Percentiles rank a stretch among this genome's conserved stretches.
phyloP scores from a whole-genome alignment of 2,888 invertebrate genomes.

The Patella caerulea region DNA sequence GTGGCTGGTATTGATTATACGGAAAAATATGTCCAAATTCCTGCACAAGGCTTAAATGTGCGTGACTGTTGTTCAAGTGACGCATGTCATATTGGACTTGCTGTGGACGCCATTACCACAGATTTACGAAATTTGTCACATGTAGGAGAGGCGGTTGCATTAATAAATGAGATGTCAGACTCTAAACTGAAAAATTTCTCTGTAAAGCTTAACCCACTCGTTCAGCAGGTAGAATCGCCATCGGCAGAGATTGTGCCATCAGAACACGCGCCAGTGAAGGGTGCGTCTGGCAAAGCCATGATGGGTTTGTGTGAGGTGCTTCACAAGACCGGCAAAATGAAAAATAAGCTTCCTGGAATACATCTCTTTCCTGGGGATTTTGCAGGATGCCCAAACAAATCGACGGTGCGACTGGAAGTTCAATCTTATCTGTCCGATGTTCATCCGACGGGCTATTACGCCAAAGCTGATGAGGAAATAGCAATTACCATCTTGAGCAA shows the following conservation, averaged over 20 bases:
- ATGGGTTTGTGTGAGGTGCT: background rate
- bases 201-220: background rate
- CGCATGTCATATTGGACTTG: background rate
- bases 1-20: background rate
- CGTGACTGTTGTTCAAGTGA: background rate
- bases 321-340: background rate
- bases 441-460: constrained; percentile 1
- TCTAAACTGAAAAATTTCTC: background rate
- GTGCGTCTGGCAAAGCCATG: background rate
- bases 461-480: background rate
- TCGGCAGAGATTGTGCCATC: background rate
- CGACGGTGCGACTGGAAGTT: background rate
- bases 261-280: background rate
- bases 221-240: background rate
- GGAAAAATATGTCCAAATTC: background rate
- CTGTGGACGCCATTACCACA: background rate
- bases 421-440: background rate
- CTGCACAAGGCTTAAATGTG: background rate
- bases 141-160: background rate
- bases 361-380: background rate
- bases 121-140: background rate
- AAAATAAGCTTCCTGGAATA: background rate
- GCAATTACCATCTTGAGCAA: background rate
- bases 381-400: background rate
- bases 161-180: background rate